Conservation (phyloP, 2,888 invertebrate species). For the Myopa testacea region DNA sequence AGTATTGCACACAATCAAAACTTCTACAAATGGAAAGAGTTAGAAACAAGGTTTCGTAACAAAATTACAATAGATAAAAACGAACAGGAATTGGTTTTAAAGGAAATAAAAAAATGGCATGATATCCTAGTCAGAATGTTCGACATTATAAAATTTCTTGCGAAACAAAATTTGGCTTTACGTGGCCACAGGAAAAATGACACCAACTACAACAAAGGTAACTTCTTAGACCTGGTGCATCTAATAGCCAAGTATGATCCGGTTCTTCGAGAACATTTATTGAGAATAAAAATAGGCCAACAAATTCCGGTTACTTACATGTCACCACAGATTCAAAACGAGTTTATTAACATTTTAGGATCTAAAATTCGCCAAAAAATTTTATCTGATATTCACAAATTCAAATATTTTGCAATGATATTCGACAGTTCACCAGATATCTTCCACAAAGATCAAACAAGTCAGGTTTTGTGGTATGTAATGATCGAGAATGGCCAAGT, state of each 20-base stretch:
- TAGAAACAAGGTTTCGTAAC: too few relatives aligned
- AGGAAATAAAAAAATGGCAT: too few relatives aligned
- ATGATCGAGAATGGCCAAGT: slow-evolving; percentile 35
- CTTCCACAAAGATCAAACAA: slow-evolving; percentile 28
- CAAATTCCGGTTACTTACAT: neutral
- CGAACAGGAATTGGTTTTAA: too few relatives aligned
- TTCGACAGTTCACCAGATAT: slow-evolving; percentile 29
- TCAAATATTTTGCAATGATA: slow-evolving; percentile 35
- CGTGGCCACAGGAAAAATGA: neutral
- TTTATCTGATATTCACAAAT: slow-evolving; percentile 30
- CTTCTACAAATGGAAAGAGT: too few relatives aligned
- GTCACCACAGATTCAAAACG: neutral
- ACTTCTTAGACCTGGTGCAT: neutral
- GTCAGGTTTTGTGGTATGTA: neutral
- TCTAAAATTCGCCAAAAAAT: slow-evolving; percentile 37
- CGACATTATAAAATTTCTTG: too few relatives aligned
- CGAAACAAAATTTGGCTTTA: neutral
- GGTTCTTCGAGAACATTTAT: neutral
- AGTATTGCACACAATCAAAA: too few relatives aligned
- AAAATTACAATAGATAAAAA: too few relatives aligned
- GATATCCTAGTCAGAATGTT: too few relatives aligned
- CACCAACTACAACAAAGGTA: neutral
- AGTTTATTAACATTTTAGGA: slow-evolving; percentile 30
- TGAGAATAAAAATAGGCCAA: too few relatives aligned
- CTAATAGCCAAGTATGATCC: neutral